Percentiles rank a stretch among this genome's conserved stretches.
phyloP scores from a whole-genome alignment of 2,113 vertebrate genomes.

The Todiramphus chloris region DNA sequence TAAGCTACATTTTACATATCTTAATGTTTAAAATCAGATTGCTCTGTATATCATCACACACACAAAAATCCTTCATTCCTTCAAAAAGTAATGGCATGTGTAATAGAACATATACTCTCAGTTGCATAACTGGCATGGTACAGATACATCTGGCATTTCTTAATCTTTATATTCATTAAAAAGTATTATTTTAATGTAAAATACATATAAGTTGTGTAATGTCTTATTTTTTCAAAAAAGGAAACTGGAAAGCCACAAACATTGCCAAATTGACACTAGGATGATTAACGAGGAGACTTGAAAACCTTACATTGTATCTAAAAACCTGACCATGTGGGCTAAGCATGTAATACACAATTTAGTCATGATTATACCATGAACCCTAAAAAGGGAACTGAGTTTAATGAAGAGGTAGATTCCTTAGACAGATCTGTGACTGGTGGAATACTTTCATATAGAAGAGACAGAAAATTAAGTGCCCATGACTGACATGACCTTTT shows the following conservation, averaged over 20 bases:
- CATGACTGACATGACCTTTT: background rate
- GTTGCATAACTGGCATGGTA: background rate
- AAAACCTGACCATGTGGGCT: background rate
- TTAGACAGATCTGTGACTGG: background rate
- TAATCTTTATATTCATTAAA: background rate
- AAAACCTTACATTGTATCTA: background rate
- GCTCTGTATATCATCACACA: background rate
- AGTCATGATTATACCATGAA: background rate
- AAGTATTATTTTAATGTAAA: background rate
- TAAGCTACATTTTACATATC: background rate
- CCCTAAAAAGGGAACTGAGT: background rate
- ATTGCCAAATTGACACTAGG: background rate
- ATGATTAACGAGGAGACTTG: background rate
- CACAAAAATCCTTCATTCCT: background rate
- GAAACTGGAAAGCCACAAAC: background rate
- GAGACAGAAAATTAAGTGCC: background rate
- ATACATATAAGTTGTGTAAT: background rate
- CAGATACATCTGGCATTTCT: background rate
- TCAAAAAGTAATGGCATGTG: background rate
- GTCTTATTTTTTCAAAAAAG: background rate
- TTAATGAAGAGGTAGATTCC: background rate
- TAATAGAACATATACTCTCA: background rate
- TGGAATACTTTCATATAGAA: background rate
- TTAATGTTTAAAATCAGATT: background rate
- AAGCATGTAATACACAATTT: background rate